A percentile compares a stretch with the other conserved stretches of the same genome.
Conservation (phyloP, 2,797 vertebrate genomes). For the Hephaestus fuliginosus region DNA sequence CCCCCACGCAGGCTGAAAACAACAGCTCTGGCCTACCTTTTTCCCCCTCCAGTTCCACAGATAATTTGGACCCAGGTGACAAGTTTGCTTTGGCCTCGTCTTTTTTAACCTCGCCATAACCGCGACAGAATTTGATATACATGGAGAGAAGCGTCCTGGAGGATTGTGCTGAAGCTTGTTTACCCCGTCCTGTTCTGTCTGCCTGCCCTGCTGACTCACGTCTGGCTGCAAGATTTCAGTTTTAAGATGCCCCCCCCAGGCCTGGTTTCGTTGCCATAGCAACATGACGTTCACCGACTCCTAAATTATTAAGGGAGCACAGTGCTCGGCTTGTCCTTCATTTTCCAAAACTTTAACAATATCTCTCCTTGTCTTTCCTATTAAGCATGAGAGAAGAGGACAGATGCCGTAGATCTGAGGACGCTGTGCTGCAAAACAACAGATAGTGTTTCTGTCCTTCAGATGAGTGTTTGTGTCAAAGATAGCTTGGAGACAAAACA, state of each 20-base stretch:
- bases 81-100: slow-evolving; percentile 39
- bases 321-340: slow-evolving; percentile 60
- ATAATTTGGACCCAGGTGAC: slow-evolving; percentile 49
- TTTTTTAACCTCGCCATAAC: slow-evolving; percentile 64
- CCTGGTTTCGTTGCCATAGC: slow-evolving; percentile 40
- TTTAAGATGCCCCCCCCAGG: slow-evolving; percentile 25
- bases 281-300: slow-evolving; percentile 48
- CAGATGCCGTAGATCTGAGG: neutral
- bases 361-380: slow-evolving; percentile 19
- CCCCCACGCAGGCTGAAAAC: neutral
- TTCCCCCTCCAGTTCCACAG: slow-evolving; percentile 58
- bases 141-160: slow-evolving; percentile 52
- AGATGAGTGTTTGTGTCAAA: slow-evolving; percentile 18
- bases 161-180: slow-evolving; percentile 38
- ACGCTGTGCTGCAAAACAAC: slow-evolving; percentile 48
- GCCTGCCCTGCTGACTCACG: slow-evolving; percentile 26
- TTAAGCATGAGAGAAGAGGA: slow-evolving; percentile 1
- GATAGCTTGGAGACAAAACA: neutral
- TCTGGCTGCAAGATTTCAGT: slow-evolving; percentile 7
- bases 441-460: slow-evolving; percentile 18
- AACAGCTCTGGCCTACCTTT: slow-evolving; percentile 58
- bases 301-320: slow-evolving; percentile 58
- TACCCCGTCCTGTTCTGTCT: slow-evolving; percentile 21
- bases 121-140: slow-evolving; percentile 82
- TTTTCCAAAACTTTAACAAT: slow-evolving; percentile 25